phyloP scores from a whole-genome alignment of 2,888 invertebrate species.

The Rotaria macrura region DNA sequence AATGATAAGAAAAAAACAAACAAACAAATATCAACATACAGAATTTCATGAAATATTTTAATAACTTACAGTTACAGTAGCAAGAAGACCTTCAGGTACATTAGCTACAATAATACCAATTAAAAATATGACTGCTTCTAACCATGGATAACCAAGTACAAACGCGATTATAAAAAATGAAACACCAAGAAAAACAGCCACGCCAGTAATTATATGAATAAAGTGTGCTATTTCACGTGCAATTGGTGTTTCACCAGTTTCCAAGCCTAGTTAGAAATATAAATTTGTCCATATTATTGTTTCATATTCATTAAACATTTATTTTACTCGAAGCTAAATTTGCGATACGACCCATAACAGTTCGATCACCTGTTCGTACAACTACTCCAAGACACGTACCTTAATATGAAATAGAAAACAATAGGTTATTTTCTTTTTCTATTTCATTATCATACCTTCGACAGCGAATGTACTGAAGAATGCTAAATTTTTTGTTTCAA shows the following conservation, averaged over 20 bases:
- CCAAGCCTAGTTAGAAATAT: constrained; percentile 46
- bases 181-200: constrained; percentile 65
- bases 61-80: constrained; percentile 74
- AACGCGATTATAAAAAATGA: constrained; percentile 96
- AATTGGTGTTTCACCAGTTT: constrained; percentile 92
- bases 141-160: constrained; percentile 90
- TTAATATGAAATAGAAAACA: background rate
- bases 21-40: no score
- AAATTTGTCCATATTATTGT: background rate
- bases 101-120: constrained; percentile 99
- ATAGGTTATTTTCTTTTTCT: no score
- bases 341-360: constrained; percentile 52
- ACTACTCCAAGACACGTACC: constrained; percentile 47
- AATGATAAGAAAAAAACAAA: no score
- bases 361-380: constrained; percentile 48
- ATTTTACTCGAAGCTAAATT: constrained; percentile 45
- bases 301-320: background rate
- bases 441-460: constrained; percentile 52
- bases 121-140: constrained; percentile 91
- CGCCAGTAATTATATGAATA: constrained; percentile 92
- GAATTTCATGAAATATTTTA: no score
- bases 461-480: constrained; percentile 70
- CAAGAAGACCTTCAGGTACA: constrained; percentile 93
- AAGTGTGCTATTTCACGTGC: constrained; percentile 98
- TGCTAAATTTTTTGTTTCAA: constrained; percentile 68